Evolutionary conservation across 2,113 vertebrate genomes (phyloP).

Genomic region (Narcine bancroftii): DNA sequence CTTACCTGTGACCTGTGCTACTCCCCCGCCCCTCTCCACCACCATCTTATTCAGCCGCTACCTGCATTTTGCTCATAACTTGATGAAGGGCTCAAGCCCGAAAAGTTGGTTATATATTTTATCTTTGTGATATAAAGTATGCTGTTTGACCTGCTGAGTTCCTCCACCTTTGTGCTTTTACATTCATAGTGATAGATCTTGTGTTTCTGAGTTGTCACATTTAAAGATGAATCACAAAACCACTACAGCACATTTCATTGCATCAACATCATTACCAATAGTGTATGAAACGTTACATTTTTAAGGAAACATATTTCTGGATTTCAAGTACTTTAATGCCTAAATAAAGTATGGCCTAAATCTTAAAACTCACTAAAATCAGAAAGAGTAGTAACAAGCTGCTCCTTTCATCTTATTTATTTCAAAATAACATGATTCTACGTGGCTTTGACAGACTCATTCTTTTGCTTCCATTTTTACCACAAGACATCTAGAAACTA

Average conservation of each 20-base stretch:
- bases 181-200: neutral
- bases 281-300: no score
- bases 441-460: constrained; percentile 94
- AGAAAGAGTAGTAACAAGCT: constrained; percentile 11
- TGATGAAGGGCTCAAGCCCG: no score
- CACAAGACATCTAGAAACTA: constrained; percentile 83
- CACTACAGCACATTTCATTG: neutral
- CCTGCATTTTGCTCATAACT: no score
- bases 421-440: constrained; percentile 58
- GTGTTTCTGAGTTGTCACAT: neutral
- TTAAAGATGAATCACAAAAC: neutral
- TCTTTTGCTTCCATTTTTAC: constrained; percentile 68
- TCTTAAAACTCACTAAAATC: neutral
- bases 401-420: constrained; percentile 54
- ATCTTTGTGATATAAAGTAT: no score
- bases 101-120: no score
- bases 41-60: neutral
- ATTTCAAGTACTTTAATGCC: neutral
- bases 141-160: no score
- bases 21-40: no score
- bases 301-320: neutral
- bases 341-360: no score
- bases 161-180: no score
- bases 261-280: neutral
- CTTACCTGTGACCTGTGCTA: no score